Conservation (phyloP, 2,113 vertebrate genomes). For the Syrmaticus mikado region DNA sequence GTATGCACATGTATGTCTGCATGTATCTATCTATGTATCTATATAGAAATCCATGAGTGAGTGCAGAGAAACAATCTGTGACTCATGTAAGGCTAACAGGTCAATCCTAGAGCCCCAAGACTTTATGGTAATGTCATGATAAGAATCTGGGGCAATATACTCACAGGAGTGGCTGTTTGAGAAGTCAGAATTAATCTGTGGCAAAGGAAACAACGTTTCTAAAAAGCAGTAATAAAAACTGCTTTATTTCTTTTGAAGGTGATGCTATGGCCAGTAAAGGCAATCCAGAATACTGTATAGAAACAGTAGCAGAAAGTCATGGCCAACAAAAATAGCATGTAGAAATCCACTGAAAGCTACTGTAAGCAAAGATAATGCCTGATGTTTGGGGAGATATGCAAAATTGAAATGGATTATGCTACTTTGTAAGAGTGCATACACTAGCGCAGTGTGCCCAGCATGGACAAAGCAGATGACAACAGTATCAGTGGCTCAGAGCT, state of each 20-base stretch:
- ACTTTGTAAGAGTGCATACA: background rate
- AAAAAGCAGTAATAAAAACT: background rate
- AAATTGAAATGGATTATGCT: background rate
- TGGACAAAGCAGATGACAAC: background rate
- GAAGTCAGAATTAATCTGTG: background rate
- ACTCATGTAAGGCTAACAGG: background rate
- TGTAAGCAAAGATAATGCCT: background rate
- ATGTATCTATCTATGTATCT: background rate
- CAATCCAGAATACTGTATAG: background rate
- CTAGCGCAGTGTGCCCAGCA: background rate
- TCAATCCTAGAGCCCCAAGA: background rate
- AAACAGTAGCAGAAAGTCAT: background rate
- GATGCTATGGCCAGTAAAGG: background rate
- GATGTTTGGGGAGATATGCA: constrained; percentile 13
- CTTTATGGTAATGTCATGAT: background rate
- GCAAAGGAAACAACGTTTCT: background rate
- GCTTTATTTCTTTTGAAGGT: background rate
- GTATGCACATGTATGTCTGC: background rate
- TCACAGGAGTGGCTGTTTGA: background rate
- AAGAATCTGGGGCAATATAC: background rate
- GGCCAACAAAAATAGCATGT: background rate
- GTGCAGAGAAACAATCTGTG: background rate
- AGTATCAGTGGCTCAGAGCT: background rate
- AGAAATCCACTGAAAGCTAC: background rate
- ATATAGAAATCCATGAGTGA: background rate